These are phyloP conservation scores for Muscina levida DNA, from an alignment of 2,888 invertebrate genomes.

Conservation along the genomic window DNA sequence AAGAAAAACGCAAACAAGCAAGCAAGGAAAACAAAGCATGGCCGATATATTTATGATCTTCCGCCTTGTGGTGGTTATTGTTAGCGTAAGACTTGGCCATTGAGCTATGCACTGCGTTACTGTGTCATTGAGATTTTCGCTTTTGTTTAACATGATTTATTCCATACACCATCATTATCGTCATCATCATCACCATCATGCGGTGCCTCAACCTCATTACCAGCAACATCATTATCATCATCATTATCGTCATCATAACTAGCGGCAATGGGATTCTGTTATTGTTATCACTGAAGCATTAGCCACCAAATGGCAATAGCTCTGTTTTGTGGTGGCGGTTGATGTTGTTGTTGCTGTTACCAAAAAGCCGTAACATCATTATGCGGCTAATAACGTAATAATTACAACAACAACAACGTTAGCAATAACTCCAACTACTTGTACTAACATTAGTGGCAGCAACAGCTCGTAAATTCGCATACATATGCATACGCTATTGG, in stretches of 20 bases:
- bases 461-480: conserved; percentile 15
- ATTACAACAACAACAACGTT: conserved; percentile 5
- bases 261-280: background rate
- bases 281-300: conserved; percentile 24
- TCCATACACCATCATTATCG: conserved; percentile 50
- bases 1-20: background rate
- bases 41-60: conserved; percentile 9
- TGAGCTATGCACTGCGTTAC: conserved; percentile 45
- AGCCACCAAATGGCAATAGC: conserved; percentile 22
- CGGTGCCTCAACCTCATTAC: conserved; percentile 1
- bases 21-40: background rate
- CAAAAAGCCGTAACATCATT: conserved; percentile 47
- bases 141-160: conserved; percentile 57
- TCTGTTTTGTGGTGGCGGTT: background rate
- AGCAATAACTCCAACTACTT: too few relatives aligned
- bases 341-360: background rate
- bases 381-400: conserved; percentile 47
- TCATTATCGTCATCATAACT: conserved; percentile 12
- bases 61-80: background rate
- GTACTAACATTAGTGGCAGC: background rate
- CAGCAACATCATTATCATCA: background rate
- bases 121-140: conserved; percentile 64
- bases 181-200: conserved; percentile 5
- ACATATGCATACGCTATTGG: conserved; percentile 16
- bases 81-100: background rate